phyloP scores from a whole-genome alignment of 2,888 invertebrate genomes.

The Parnassius smintheus region DNA sequence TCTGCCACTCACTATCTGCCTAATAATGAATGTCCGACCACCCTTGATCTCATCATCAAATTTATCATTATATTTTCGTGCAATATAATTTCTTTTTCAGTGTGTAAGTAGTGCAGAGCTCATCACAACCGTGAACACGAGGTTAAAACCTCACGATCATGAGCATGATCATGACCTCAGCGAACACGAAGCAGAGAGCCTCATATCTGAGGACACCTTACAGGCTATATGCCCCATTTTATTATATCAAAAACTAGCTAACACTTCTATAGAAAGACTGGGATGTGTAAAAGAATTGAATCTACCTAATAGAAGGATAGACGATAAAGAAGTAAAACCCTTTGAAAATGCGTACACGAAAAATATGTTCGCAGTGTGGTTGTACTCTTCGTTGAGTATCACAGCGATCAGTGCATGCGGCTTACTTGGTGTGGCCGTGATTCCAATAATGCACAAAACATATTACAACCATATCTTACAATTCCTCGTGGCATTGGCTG shows the following conservation, averaged over 20 bases:
- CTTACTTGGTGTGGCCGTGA: conserved; percentile 91
- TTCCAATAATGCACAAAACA: conserved; percentile 93
- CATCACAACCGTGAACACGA: conserved; percentile 63
- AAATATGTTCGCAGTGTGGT: conserved; percentile 85
- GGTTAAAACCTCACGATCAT: conserved; percentile 56
- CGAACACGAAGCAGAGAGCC: conserved; percentile 42
- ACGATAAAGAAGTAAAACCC: conserved; percentile 25
- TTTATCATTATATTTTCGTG: background rate
- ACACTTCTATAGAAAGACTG: conserved; percentile 72
- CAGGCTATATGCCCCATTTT: conserved; percentile 84
- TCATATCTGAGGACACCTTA: conserved; percentile 59
- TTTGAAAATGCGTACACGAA: conserved; percentile 50
- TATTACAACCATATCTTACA: conserved; percentile 95
- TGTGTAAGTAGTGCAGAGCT: conserved; percentile 73
- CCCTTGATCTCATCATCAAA: background rate
- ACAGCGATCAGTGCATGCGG: conserved; percentile 93
- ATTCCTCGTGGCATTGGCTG: conserved; percentile 95
- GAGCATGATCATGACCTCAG: conserved; percentile 41
- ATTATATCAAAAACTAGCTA: conserved; percentile 83
- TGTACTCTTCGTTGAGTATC: conserved; percentile 91
- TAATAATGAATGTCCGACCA: background rate
- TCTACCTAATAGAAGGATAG: conserved; percentile 40
- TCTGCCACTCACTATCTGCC: too few species aligned
- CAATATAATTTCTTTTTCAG: conserved; percentile 43
- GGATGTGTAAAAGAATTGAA: conserved; percentile 78